Percentiles rank a stretch among this genome's conserved stretches.
Evolutionary conservation across 2,888 invertebrate genomes (phyloP).

Genomic region (Ceraclea dissimilis): DNA sequence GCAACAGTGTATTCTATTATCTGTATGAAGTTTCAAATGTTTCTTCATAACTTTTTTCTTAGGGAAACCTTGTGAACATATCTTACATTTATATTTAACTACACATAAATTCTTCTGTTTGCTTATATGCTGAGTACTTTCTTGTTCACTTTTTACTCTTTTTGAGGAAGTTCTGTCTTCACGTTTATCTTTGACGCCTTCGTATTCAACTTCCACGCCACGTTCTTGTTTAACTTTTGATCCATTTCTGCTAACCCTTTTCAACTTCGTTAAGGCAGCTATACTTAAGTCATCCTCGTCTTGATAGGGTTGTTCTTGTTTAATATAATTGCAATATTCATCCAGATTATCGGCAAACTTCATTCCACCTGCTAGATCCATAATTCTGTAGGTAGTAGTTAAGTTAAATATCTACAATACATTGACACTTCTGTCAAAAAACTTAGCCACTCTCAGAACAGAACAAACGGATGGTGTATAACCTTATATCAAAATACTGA

Average conservation of each 20-base stretch:
- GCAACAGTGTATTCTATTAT: conserved; percentile 15
- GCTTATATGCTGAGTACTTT: too few relatives aligned
- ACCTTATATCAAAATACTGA: too few relatives aligned
- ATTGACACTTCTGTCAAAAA: too few relatives aligned
- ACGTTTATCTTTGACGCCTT: neutral
- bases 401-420: too few relatives aligned
- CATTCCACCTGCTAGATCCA: too few relatives aligned
- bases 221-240: neutral
- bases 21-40: conserved; percentile 20
- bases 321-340: neutral
- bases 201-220: neutral
- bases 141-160: too few relatives aligned
- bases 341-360: neutral
- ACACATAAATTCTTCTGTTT: neutral
- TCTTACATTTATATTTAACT: conserved; percentile 17
- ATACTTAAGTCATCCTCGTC: conserved; percentile 20
- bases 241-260: neutral
- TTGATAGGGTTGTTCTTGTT: neutral
- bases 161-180: neutral
- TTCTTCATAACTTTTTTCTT: conserved; percentile 17
- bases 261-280: conserved; percentile 13
- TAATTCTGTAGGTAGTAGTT: too few relatives aligned
- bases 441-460: too few relatives aligned
- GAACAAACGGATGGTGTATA: too few relatives aligned
- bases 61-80: conserved; percentile 9